Evolutionary conservation across 2,888 invertebrate genomes (phyloP), one percentile per base, ranked within the genome.

Genomic region (Dryomyza anilis): DNA sequence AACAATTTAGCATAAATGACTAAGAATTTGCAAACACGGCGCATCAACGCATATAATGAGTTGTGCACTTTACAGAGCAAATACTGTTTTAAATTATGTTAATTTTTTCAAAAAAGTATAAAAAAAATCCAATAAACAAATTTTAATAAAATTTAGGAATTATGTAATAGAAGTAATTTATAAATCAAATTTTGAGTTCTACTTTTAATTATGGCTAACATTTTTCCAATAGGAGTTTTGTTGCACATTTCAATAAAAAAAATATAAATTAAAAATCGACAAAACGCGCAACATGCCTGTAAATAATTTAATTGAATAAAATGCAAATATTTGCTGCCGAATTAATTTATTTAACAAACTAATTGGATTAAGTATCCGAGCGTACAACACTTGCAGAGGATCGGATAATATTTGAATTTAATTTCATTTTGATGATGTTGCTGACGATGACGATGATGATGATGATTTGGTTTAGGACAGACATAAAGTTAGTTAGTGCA

Each of bases 341-440:
- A 63, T 63, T 63, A 63, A 63, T 63, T 63, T 56, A 56, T 56
- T 56, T 48, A 56, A 45, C 56, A 30, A 56, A 63, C 63, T 48
- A 63, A 63, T 63, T 63, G 63, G 63, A 63, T 63, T 63, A 63
- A 63, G 43, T 36, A 60, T 30, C n/a, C 14, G 21, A 56, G 19
- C 21, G n/a, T 23, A 25, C 8, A 52, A n/a, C 23, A 27, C 14
- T 30, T 21, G 30, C 29, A 16, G 45, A 23, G 48, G 23, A 19
- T 3, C 30, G 43, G 23, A 36, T 16, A 36, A 16, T 16, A 16
- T 43, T 56, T 43, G 43, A 23, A 39, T 56, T 56, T 56, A 39
- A 56, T 39, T 55, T 23, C 23, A 23, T 21, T 55, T 56, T 56
- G 23, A 39, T 56, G 23, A 25, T 10, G 50, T 43, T 43, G 19